phyloP scores from a whole-genome alignment of 2,113 vertebrate genomes.

The Amphiprion ocellaris region DNA sequence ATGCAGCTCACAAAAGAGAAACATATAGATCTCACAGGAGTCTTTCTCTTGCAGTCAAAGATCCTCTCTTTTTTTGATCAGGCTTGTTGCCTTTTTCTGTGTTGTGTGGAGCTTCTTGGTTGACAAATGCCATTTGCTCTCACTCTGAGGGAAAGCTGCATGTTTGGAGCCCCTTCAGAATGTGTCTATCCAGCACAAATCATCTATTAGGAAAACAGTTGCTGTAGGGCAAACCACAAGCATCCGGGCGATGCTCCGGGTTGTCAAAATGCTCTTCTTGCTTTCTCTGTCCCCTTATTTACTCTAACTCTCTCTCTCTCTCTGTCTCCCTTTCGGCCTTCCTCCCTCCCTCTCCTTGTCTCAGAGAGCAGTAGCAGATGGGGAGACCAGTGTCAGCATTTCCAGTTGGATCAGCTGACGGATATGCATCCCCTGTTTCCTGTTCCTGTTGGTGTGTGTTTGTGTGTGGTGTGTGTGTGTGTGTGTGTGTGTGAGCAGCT shows the following conservation, averaged over 20 bases:
- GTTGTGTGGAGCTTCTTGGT: constrained; percentile 13
- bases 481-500: too few relatives aligned
- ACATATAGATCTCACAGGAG: neutral
- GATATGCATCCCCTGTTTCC: constrained; percentile 70
- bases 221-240: constrained; percentile 62
- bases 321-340: neutral
- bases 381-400: constrained; percentile 71
- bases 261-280: constrained; percentile 52
- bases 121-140: constrained; percentile 44
- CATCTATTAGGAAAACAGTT: constrained; percentile 68
- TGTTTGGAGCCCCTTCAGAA: constrained; percentile 63
- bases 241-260: constrained; percentile 63
- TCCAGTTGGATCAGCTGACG: constrained; percentile 77
- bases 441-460: constrained; percentile 45
- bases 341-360: neutral
- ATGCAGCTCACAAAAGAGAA: too few relatives aligned
- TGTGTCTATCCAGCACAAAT: constrained; percentile 71
- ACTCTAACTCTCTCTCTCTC: constrained; percentile 10
- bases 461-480: constrained; percentile 3
- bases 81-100: neutral
- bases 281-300: constrained; percentile 27
- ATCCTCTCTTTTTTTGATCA: neutral
- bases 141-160: constrained; percentile 36
- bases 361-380: constrained; percentile 56
- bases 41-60: neutral